Evolutionary conservation across 2,888 invertebrate genomes (phyloP).

Genomic region (Platynereis dumerilii): DNA sequence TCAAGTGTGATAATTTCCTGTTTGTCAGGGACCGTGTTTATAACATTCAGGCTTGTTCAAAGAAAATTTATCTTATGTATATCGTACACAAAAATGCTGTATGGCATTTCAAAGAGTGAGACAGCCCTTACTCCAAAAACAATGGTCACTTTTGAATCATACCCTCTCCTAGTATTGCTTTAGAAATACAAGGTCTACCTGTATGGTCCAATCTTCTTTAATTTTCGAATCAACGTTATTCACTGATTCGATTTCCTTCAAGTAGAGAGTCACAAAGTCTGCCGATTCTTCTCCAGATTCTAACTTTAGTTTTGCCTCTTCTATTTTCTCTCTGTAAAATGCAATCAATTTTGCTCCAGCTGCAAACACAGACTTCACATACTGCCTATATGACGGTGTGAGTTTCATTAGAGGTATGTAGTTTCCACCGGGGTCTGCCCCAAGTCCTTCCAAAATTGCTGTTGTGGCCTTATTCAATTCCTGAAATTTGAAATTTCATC

Average conservation of each 20-base stretch:
- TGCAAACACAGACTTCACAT: not conserved
- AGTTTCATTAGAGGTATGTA: not conserved
- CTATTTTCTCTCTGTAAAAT: constrained; percentile 2
- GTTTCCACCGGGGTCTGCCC: not conserved
- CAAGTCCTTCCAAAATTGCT: not conserved
- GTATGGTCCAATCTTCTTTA: constrained; percentile 13
- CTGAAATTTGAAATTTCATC: no score
- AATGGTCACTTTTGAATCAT: no score
- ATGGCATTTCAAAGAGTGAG: no score
- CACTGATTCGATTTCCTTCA: not conserved
- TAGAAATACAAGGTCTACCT: no score
- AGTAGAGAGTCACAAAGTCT: not conserved
- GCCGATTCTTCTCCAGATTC: not conserved
- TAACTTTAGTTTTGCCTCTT: not conserved
- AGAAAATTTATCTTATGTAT: no score
- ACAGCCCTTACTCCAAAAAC: no score
- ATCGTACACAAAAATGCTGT: no score
- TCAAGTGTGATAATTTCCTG: no score
- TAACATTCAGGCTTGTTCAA: no score
- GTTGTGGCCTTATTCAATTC: no score
- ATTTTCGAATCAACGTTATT: not conserved
- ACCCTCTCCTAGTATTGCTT: no score
- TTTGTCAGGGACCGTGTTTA: no score
- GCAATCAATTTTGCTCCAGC: not conserved
- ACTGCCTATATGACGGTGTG: not conserved